phyloP scores from a whole-genome alignment of 2,797 vertebrate genomes.

The Halcyon leucocephala region DNA sequence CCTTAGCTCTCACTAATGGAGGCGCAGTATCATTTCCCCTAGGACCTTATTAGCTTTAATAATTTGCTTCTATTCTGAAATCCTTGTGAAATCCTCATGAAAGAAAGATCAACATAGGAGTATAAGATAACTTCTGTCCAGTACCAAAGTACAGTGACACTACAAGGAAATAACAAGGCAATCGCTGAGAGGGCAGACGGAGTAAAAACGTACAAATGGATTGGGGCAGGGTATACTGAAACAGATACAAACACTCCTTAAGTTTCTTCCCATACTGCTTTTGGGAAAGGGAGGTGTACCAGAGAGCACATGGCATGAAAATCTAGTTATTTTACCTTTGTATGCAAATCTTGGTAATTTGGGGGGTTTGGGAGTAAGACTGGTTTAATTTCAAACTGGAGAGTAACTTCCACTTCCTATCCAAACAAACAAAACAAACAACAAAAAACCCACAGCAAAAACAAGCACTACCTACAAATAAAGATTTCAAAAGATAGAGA shows the following conservation, averaged over 20 bases:
- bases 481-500: not conserved
- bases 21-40: not conserved
- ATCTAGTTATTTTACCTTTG: not conserved
- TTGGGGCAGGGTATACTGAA: not conserved
- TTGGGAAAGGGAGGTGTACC: not conserved
- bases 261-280: not conserved
- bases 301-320: not conserved
- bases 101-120: not conserved
- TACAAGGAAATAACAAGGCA: not conserved
- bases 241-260: not conserved
- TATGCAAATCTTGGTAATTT: not conserved
- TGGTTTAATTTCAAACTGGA: not conserved
- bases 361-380: not conserved
- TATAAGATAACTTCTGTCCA: not conserved
- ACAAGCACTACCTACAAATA: not conserved
- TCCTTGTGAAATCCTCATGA: not conserved
- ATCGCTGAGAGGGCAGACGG: not conserved
- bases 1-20: not conserved
- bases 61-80: not conserved
- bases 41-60: not conserved
- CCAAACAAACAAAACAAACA: too few species aligned
- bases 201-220: not conserved
- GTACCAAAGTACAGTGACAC: not conserved
- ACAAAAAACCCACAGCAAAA: accelerated
- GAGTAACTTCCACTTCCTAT: not conserved